Percentiles rank a stretch among this genome's conserved stretches.
Evolutionary conservation across 2,888 invertebrate genomes (phyloP).

Genomic region (Frankliniella fusca): DNA sequence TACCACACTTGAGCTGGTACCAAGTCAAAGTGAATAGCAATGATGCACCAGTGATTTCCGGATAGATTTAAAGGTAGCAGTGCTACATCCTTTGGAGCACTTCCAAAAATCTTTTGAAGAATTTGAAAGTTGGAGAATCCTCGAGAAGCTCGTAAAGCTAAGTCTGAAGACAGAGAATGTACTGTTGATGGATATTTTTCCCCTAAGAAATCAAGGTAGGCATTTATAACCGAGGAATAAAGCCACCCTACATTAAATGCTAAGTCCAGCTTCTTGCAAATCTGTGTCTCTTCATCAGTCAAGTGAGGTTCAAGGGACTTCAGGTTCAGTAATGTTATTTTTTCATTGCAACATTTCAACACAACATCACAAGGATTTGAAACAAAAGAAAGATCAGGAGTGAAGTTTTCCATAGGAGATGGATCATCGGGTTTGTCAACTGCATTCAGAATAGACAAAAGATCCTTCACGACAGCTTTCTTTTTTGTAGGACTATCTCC

Average conservation of each 20-base stretch:
- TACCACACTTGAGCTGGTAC: too few relatives aligned
- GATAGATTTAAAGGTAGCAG: background rate
- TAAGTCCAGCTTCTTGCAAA: background rate
- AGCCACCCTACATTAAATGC: background rate
- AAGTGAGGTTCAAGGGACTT: background rate
- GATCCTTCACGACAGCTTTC: background rate
- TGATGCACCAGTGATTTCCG: too few relatives aligned
- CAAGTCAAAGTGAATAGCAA: too few relatives aligned
- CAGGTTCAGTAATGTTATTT: background rate
- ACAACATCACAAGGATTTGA: background rate
- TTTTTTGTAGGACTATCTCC: background rate
- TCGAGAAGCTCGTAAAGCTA: background rate
- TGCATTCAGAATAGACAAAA: background rate
- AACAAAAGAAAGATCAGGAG: background rate
- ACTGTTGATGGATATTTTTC: background rate
- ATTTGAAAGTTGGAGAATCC: background rate
- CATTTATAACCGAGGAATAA: background rate
- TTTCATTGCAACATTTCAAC: background rate
- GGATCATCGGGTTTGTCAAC: too few relatives aligned
- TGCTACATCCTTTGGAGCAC: background rate
- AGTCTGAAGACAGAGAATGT: background rate
- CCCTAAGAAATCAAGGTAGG: background rate
- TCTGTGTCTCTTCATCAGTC: background rate
- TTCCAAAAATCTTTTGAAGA: background rate
- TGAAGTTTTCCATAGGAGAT: background rate